Percentiles rank a stretch among this genome's conserved stretches.
Evolutionary conservation across 1,140 invertebrate species (phyloP).

Genomic region (Eumaeus atala): DNA sequence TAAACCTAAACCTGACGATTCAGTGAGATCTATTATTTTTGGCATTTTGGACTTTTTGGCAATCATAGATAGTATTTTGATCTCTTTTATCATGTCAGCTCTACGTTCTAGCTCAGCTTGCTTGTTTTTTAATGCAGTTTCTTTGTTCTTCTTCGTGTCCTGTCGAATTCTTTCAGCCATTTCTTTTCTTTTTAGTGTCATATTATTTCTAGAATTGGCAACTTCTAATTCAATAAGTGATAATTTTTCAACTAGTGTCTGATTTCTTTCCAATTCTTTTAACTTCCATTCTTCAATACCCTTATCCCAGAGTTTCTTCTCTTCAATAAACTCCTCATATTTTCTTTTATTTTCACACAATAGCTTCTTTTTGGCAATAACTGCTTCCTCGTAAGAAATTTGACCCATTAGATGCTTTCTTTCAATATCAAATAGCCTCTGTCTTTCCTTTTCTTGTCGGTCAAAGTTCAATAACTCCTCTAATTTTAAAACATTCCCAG

Average conservation of each 20-base stretch:
- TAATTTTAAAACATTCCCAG: constrained; percentile 50
- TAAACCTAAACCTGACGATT: constrained; percentile 71
- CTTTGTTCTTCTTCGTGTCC: constrained; percentile 57
- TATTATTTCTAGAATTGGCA: constrained; percentile 62
- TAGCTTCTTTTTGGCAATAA: constrained; percentile 70
- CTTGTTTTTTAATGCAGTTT: constrained; percentile 54
- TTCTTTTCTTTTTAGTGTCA: constrained; percentile 57
- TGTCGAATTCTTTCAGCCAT: constrained; percentile 59
- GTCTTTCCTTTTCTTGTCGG: constrained; percentile 62
- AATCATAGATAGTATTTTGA: constrained; percentile 69
- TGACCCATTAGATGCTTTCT: constrained; percentile 74
- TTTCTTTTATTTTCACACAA: constrained; percentile 68
- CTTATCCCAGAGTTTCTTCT: constrained; percentile 60
- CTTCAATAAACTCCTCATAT: constrained; percentile 66
- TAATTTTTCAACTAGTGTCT: constrained; percentile 59
- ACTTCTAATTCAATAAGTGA: constrained; percentile 63
- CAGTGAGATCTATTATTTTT: constrained; percentile 74
- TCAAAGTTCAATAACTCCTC: constrained; percentile 60
- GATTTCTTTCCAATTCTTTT: constrained; percentile 63
- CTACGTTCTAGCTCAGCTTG: constrained; percentile 67
- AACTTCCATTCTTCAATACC: constrained; percentile 69
- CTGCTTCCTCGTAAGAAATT: constrained; percentile 74
- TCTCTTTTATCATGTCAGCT: constrained; percentile 73
- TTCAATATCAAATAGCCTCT: constrained; percentile 70
- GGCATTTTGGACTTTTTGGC: constrained; percentile 53